These are phyloP conservation scores for Ernsta delagoae DNA, from an alignment of 2,888 invertebrate genomes.

Conservation along the genomic window DNA sequence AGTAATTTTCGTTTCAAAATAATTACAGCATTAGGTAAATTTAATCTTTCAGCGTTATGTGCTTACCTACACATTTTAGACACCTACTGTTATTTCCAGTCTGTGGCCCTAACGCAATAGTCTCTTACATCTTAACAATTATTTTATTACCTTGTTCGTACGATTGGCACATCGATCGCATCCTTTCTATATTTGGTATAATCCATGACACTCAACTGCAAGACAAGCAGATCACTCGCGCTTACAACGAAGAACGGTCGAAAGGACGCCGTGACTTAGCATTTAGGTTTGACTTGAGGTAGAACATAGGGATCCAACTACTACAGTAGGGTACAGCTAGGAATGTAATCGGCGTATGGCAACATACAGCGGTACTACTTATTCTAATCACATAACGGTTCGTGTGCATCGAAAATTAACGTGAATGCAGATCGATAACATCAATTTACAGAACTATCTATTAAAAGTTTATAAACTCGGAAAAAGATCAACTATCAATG, in stretches of 20 bases:
- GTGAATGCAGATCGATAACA: slow-evolving; percentile 55
- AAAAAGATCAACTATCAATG: slow-evolving; percentile 57
- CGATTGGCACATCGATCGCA: slow-evolving; percentile 78
- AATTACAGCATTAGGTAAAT: not conserved
- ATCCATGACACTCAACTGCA: slow-evolving; percentile 45
- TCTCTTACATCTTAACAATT: slow-evolving; percentile 78
- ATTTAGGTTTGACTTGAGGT: slow-evolving; percentile 79
- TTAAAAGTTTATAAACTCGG: slow-evolving; percentile 54
- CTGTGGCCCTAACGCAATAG: slow-evolving; percentile 66
- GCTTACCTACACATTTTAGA: not conserved
- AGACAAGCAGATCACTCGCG: slow-evolving; percentile 42
- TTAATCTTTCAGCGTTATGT: not conserved
- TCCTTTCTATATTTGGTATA: slow-evolving; percentile 79
- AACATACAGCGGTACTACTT: slow-evolving; percentile 76
- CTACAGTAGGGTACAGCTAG: slow-evolving; percentile 75
- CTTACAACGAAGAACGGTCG: slow-evolving; percentile 45
- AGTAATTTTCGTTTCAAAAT: too few relatives aligned
- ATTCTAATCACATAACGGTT: slow-evolving; percentile 67
- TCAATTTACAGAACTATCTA: slow-evolving; percentile 48
- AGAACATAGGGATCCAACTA: slow-evolving; percentile 79
- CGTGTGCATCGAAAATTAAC: slow-evolving; percentile 59
- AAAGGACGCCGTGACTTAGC: slow-evolving; percentile 76
- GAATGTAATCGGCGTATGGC: slow-evolving; percentile 80
- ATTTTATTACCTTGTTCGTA: slow-evolving; percentile 78
- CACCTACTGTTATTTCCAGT: slow-evolving; percentile 16